Evolutionary conservation across 2,888 invertebrate species (phyloP).

Genomic region (Galeopsomyia nigrocyanea): DNA sequence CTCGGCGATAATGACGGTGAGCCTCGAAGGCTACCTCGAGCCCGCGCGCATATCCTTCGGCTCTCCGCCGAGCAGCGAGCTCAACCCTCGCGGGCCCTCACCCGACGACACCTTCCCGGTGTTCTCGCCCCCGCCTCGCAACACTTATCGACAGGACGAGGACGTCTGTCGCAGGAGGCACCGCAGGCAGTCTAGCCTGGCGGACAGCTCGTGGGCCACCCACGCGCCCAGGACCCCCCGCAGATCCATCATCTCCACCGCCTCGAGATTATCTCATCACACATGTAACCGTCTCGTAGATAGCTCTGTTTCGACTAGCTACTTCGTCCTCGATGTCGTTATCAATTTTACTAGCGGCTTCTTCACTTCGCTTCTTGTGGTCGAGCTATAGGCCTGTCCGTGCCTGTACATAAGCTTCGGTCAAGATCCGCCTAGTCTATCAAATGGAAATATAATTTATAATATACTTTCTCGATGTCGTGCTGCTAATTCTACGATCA

Average conservation of each 20-base stretch:
- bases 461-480: too few relatives aligned
- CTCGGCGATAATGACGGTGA: conserved; percentile 87
- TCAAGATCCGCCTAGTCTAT: background rate
- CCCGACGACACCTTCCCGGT: conserved; percentile 89
- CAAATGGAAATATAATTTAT: too few relatives aligned
- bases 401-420: conserved; percentile 61
- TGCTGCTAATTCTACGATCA: too few relatives aligned
- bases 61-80: conserved; percentile 82
- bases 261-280: conserved; percentile 88
- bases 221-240: conserved; percentile 73
- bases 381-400: too few relatives aligned
- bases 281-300: conserved; percentile 79
- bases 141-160: conserved; percentile 60
- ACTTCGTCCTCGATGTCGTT: conserved; percentile 41
- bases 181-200: conserved; percentile 66
- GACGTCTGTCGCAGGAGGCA: conserved; percentile 55
- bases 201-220: conserved; percentile 72
- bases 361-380: conserved; percentile 25
- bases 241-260: conserved; percentile 83
- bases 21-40: conserved; percentile 88
- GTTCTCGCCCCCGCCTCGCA: conserved; percentile 85
- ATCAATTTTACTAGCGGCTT: conserved; percentile 30
- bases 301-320: background rate
- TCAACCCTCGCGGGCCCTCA: conserved; percentile 77
- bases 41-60: conserved; percentile 86